Conservation (phyloP, 2,113 vertebrate species). For the Petaurus breviceps region DNA sequence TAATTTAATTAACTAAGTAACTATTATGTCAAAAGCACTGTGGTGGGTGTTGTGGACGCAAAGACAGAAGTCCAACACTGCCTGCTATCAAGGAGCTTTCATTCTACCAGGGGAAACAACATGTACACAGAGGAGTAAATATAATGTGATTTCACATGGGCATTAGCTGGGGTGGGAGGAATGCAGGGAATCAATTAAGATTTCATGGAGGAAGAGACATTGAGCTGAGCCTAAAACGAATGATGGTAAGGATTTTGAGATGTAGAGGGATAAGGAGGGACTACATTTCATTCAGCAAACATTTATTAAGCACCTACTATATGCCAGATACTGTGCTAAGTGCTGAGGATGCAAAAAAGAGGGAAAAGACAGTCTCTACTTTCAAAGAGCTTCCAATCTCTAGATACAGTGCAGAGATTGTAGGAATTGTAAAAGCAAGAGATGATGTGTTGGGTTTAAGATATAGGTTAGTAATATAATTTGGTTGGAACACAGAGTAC, state of each 20-base stretch:
- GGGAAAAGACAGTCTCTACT: neutral
- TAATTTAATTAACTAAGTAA: neutral
- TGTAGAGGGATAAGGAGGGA: neutral
- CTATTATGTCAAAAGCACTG: neutral
- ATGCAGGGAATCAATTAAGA: neutral
- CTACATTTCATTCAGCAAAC: neutral
- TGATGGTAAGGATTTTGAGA: neutral
- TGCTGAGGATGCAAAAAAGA: neutral
- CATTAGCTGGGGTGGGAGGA: neutral
- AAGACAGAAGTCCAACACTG: neutral
- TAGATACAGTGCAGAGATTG: neutral
- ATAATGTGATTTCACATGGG: neutral
- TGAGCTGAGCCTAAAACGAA: neutral
- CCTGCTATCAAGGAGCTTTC: neutral
- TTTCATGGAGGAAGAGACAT: neutral
- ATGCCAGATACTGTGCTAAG: neutral
- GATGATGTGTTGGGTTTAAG: neutral
- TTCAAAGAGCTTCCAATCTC: neutral
- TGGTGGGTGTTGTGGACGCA: neutral
- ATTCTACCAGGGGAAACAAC: neutral
- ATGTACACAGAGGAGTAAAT: neutral
- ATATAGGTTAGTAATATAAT: neutral
- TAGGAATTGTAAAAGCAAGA: neutral
- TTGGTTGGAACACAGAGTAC: neutral
- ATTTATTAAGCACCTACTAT: neutral